These are phyloP conservation scores for Dipodomys ordii DNA, from an alignment of 2,113 vertebrate genomes.

Conservation along the genomic window DNA sequence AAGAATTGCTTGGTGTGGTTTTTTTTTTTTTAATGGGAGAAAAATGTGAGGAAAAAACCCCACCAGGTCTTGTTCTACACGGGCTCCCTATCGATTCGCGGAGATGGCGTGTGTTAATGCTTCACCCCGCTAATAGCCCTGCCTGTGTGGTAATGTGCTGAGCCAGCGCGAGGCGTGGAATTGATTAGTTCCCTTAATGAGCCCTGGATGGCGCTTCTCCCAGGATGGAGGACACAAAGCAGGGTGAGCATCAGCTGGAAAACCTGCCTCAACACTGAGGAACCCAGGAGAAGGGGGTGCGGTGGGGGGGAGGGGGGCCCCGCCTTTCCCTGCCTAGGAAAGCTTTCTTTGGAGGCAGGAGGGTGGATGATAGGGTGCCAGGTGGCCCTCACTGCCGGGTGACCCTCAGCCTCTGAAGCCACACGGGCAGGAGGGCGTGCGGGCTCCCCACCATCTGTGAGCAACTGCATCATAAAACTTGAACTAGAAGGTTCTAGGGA, in stretches of 20 bases:
- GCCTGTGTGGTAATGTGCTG: slow-evolving; percentile 6
- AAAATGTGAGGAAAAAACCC: background rate
- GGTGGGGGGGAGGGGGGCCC: fast-evolving
- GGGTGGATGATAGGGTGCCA: too few relatives aligned
- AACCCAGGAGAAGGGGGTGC: background rate
- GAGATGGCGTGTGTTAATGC: background rate
- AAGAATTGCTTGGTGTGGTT: background rate
- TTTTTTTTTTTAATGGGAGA: slow-evolving; percentile 33
- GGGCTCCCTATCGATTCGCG: slow-evolving; percentile 3
- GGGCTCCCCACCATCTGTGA: fast-evolving
- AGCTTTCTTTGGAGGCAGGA: too few relatives aligned
- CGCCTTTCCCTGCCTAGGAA: fast-evolving
- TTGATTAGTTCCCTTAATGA: slow-evolving; percentile 56
- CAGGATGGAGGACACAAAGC: background rate
- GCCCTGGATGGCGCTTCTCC: background rate
- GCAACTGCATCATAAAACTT: fast-evolving
- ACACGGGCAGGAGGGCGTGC: fast-evolving
- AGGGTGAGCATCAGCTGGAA: background rate
- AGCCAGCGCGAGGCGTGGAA: background rate
- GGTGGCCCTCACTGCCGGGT: too few relatives aligned
- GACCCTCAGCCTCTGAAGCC: too few relatives aligned
- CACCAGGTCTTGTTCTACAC: background rate
- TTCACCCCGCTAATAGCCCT: background rate
- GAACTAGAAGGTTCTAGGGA: fast-evolving
- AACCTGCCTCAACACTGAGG: background rate